phyloP scores from a whole-genome alignment of 1,140 invertebrate species.

The Hylaeus anthracinus region DNA sequence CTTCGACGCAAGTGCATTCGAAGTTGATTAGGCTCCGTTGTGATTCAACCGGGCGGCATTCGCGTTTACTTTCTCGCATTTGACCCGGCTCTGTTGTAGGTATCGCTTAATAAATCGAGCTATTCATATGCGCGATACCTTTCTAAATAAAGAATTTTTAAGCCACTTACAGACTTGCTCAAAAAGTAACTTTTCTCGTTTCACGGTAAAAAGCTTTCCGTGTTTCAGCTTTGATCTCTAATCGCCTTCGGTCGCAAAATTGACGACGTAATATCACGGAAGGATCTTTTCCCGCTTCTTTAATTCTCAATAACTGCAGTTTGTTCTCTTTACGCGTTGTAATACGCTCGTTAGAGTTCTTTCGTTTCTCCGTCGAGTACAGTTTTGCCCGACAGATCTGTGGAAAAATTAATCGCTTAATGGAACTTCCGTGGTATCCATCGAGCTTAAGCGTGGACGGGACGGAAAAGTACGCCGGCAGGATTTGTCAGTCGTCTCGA shows the following conservation, averaged over 20 bases:
- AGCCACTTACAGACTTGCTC: not conserved
- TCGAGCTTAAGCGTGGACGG: not conserved
- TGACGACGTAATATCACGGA: too few species aligned
- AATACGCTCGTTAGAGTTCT: not conserved
- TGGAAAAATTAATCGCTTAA: slow-evolving; percentile 32
- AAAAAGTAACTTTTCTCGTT: not conserved
- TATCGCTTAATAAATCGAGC: too few species aligned
- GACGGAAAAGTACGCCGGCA: slow-evolving; percentile 1
- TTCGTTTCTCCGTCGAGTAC: not conserved
- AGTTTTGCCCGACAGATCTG: not conserved
- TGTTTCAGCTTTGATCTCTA: not conserved
- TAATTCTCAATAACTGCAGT: not conserved
- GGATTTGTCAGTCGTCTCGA: slow-evolving; percentile 51
- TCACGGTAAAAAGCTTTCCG: not conserved
- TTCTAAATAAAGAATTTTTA: not conserved
- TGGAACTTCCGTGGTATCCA: not conserved
- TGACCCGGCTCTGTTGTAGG: not conserved
- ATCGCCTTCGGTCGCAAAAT: not conserved
- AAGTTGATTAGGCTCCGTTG: slow-evolving; percentile 19
- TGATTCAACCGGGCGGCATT: not conserved
- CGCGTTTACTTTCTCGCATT: slow-evolving; percentile 13
- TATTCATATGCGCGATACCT: not conserved
- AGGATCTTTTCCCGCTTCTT: not conserved
- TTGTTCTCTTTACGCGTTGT: not conserved
- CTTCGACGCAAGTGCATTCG: not conserved